These are phyloP conservation scores for Amphiura filiformis DNA, from an alignment of 35 echinoderm and acorn worm species.

Conservation along the genomic window DNA sequence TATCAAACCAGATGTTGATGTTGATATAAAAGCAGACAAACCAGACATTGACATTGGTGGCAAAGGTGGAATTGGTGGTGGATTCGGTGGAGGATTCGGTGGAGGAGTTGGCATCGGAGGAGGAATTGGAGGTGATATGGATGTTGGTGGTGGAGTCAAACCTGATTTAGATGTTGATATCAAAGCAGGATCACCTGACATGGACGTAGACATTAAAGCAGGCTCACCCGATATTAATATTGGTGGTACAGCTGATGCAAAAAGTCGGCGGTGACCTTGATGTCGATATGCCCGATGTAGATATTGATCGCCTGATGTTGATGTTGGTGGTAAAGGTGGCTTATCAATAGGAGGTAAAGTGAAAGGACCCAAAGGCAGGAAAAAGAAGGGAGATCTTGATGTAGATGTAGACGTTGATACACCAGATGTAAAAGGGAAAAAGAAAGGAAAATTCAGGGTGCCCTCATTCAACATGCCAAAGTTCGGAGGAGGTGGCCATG, in stretches of 20 bases:
- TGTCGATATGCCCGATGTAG: slow-evolving; percentile 19
- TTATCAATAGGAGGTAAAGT: slow-evolving; percentile 23
- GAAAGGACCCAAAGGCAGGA: slow-evolving; percentile 22
- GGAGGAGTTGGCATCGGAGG: neutral
- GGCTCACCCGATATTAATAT: neutral
- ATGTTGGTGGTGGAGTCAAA: slow-evolving; percentile 1
- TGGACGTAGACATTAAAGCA: neutral
- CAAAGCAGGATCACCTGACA: neutral
- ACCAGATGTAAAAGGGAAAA: slow-evolving; percentile 33
- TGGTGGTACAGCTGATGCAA: neutral
- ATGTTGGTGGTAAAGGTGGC: slow-evolving; percentile 29
- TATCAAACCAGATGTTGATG: slow-evolving; percentile 3
- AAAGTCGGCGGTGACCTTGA: neutral
- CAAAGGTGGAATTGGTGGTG: slow-evolving; percentile 15
- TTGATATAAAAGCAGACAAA: slow-evolving; percentile 3
- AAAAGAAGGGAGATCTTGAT: slow-evolving; percentile 12
- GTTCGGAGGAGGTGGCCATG: neutral
- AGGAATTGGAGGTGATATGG: neutral
- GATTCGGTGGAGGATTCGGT: neutral
- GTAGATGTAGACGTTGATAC: slow-evolving; percentile 26
- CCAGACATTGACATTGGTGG: slow-evolving; percentile 28
- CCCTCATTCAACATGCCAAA: slow-evolving; percentile 20
- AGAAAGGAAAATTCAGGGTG: slow-evolving; percentile 18
- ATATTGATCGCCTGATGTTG: neutral
- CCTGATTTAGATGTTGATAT: neutral